These are phyloP conservation scores for Eurystomus glaucurus DNA, from an alignment of 2,797 vertebrate genomes.

Conservation along the genomic window DNA sequence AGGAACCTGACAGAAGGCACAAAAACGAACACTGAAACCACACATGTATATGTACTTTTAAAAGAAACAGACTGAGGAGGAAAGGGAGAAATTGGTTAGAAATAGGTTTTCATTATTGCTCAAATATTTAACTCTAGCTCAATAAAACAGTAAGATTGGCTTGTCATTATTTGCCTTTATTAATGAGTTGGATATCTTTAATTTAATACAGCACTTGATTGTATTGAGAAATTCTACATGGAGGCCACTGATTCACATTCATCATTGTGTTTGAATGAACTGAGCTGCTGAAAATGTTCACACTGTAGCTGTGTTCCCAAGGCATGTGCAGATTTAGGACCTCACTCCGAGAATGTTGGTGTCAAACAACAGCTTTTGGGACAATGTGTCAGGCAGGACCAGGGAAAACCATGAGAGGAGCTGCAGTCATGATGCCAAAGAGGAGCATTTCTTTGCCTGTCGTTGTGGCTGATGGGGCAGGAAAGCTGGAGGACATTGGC, in stretches of 20 bases:
- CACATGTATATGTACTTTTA: background rate
- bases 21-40: background rate
- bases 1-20: background rate
- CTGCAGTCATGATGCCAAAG: rapidly evolving
- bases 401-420: background rate
- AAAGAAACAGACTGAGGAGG: background rate
- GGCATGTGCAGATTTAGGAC: background rate
- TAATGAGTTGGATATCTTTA: conserved; percentile 37
- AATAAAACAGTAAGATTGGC: conserved; percentile 27
- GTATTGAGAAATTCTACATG: conserved; percentile 15
- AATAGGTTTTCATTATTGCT: background rate
- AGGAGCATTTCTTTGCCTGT: background rate
- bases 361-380: background rate
- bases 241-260: conserved; percentile 67
- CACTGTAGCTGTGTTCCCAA: conserved; percentile 5
- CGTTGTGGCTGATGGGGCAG: rapidly evolving
- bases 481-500: background rate
- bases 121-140: conserved; percentile 47
- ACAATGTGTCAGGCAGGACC: background rate
- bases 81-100: conserved; percentile 10
- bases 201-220: conserved; percentile 33
- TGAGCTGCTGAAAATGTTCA: conserved; percentile 44
- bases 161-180: conserved; percentile 59
- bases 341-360: background rate
- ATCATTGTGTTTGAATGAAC: conserved; percentile 24